Percentiles rank a stretch among this genome's conserved stretches.
These are phyloP conservation scores for Gavia stellata DNA, from an alignment of 2,113 vertebrate genomes.

Conservation along the genomic window DNA sequence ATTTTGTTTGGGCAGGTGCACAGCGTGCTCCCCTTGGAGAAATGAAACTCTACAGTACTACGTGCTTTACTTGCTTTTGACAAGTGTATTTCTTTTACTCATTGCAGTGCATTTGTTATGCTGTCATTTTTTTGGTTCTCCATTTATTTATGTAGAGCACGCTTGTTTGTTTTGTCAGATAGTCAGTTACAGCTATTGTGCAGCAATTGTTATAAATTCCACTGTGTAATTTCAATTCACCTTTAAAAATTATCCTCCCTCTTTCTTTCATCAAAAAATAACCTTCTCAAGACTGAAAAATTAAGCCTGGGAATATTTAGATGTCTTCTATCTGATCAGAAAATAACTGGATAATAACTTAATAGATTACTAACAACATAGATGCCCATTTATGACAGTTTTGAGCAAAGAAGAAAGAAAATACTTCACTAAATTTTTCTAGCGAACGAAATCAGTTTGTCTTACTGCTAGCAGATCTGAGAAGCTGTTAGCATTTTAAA, in stretches of 20 bases:
- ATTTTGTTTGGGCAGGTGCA: constrained; percentile 4
- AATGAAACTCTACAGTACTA: neutral
- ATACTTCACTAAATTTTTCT: neutral
- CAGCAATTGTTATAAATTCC: neutral
- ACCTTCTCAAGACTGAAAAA: neutral
- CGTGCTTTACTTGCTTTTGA: neutral
- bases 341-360: neutral
- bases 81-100: neutral
- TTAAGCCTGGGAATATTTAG: neutral
- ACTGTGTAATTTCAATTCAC: neutral
- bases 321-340: neutral
- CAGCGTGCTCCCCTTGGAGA: neutral
- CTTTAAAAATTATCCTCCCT: neutral
- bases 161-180: neutral
- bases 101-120: neutral
- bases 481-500: neutral
- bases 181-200: neutral
- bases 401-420: neutral
- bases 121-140: neutral
- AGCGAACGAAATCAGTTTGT: neutral
- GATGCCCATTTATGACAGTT: neutral
- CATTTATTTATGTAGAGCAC: neutral
- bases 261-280: neutral
- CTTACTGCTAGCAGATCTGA: neutral
- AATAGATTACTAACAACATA: neutral